Base-by-base conservation (phyloP, 2,888 invertebrate species). In the Lucinisca nassula region DNA sequence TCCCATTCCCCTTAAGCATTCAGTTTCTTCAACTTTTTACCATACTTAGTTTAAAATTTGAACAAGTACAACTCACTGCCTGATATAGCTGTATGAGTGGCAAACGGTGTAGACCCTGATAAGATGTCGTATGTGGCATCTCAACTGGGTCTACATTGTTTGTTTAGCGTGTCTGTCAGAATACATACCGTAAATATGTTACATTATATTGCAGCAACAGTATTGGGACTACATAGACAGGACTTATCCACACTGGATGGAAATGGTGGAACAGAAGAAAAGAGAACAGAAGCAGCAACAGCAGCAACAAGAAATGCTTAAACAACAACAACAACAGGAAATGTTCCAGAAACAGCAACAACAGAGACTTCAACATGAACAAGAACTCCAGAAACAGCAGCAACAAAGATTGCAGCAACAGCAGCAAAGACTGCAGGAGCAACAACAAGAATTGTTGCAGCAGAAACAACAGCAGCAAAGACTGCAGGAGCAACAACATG, bases 231-330 rank as follows among this genome's bases (percentile, higher is more conserved):
- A 90, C 73, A 94, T 96, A 51, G 95, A 95, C 79, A 92, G 92
- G 75, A 93, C 92, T 14, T 96, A 96, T 82, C 96, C 96, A 21
- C 88, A 94, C 49, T 96, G 96, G 96, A 92, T 93, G 79, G 91
- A 93, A 58, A 84, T 93, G 10, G 91, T 92, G 21, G 24, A 87
- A 27, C 90, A 88, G 79, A 87, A 89, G 76, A 78, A 80, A 79
- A 90, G 87, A 45, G 79, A 89, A 45, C 79, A 87, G 74, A 73
- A 85, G 38, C 78, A 84, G 27, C 77, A 87, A 45, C 86, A 89
- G 32, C 84, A 89, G 51, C 61, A 82, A 49, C 89, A 85, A 75
- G 86, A 88, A n/a, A n/a, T n/a, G 77, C 78, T 82, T 79, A 90
- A 88, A 58, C 80, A 85, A 38, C 81, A 84, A 67, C 72, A 82